Conservation (phyloP, 1,140 invertebrate genomes). For the Zeugodacus cucurbitae region DNA sequence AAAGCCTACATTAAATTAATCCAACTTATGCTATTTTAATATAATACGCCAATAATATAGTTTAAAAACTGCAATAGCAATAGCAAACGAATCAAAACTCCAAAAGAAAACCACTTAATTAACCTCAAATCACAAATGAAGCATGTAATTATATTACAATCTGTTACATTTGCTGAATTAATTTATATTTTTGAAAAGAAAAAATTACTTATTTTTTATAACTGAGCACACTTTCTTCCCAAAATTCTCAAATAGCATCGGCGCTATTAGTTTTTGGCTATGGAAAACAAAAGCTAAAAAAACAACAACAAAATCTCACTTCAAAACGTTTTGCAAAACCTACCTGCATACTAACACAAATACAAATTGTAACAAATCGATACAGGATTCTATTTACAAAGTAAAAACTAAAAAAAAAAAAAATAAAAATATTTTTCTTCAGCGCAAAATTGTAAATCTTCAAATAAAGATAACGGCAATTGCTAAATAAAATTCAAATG, state of each 20-base stretch:
- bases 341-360: slow-evolving; percentile 32
- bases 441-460: slow-evolving; percentile 35
- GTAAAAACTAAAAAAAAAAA: not conserved
- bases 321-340: not conserved
- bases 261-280: not conserved
- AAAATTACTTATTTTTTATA: not conserved
- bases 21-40: no score
- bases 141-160: no score
- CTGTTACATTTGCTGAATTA: not conserved
- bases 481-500: slow-evolving; percentile 35
- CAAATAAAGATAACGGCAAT: slow-evolving; percentile 8
- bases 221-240: not conserved
- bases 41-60: no score
- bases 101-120: no score
- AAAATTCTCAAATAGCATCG: no score
- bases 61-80: not conserved
- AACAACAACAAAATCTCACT: not conserved
- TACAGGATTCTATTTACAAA: slow-evolving; percentile 38
- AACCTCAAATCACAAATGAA: no score
- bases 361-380: slow-evolving; percentile 37
- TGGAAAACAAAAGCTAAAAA: not conserved
- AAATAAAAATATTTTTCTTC: slow-evolving; percentile 30
- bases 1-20: no score
- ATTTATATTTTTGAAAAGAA: not conserved
- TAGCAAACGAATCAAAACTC: not conserved